Percentiles rank a stretch among this genome's conserved stretches.
Conservation (phyloP, 2,888 invertebrate genomes). For the Nephrotoma appendiculata region DNA sequence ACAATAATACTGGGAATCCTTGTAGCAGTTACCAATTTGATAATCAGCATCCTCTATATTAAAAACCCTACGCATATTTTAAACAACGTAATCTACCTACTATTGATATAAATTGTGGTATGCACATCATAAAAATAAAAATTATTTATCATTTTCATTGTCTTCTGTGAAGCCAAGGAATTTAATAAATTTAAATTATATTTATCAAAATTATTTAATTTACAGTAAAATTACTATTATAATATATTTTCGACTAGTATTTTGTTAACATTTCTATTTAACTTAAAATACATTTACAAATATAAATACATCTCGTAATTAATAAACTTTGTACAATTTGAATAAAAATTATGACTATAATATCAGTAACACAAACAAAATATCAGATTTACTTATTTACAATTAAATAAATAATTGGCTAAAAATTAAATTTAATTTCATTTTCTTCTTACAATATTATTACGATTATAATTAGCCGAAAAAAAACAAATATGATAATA, state of each 20-base stretch:
- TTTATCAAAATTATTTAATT: not conserved
- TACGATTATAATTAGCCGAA: not conserved
- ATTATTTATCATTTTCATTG: not conserved
- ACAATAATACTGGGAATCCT: not conserved
- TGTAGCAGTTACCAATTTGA: not conserved
- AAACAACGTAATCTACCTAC: too few relatives aligned
- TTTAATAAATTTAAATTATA: not conserved
- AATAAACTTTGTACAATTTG: not conserved
- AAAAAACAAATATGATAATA: not conserved
- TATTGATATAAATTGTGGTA: too few relatives aligned
- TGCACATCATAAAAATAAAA: not conserved
- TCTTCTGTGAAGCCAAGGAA: conserved; percentile 4
- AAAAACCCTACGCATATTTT: not conserved
- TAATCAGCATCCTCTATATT: not conserved
- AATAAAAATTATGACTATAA: not conserved
- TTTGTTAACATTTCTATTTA: not conserved
- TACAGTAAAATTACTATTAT: not conserved
- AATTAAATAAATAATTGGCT: not conserved
- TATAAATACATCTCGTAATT: not conserved
- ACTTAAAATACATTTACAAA: not conserved
- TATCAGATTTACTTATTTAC: not conserved
- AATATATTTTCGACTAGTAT: not conserved
- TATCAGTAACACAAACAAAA: not conserved
- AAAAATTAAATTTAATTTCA: not conserved
- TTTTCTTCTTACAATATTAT: not conserved